Evolutionary conservation across 2,113 vertebrate species (phyloP), one percentile per base, ranked within the genome.

Genomic region (Aegypius monachus): DNA sequence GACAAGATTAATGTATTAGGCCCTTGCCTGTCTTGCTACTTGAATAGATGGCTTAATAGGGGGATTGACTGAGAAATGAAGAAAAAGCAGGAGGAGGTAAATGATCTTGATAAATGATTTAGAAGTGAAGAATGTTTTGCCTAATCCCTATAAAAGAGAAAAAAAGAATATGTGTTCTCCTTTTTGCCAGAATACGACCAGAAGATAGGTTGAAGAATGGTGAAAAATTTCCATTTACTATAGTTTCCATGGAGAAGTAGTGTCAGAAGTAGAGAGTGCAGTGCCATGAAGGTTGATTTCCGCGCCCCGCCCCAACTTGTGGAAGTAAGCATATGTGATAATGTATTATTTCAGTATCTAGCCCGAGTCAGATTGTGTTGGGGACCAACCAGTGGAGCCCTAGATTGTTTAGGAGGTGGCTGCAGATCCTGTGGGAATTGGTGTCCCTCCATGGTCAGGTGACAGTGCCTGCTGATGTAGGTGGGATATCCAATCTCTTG

Each of bases 401-500:
- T 53, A 48, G 42, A 7, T 71, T 74, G 32, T 59, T 70, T 47
- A 62, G 68, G 56, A 75, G 58, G 42, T 61, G 48, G 25, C 79
- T 74, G 74, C 55, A 50, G 71, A 66, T 86, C 91, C 74, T 88
- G 10, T 52, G 74, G 88, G 81, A 91, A 63, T 55, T 62, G 59
- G 40, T 92, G 36, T 74, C 40, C 18, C 50, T 86, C 74, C 7
- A 2, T 31, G 52, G 82, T 88, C 92, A 93, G 26, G 15, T 93
- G 85, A 63, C 40, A 34, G 62, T 82, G 47, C 63, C 81, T 2
- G 10, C 70, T 88, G 81, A 58, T 91, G 67, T 73, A 93, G 70
- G 84, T 91, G 81, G 38, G 78, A 70, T 94, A 95, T 94, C 63
- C 94, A 81, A 80, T 97, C 89, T 87, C 89, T 89, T 55, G 48